Base-by-base conservation (phyloP, 2,113 vertebrate species). In the Actinemys pallida region DNA sequence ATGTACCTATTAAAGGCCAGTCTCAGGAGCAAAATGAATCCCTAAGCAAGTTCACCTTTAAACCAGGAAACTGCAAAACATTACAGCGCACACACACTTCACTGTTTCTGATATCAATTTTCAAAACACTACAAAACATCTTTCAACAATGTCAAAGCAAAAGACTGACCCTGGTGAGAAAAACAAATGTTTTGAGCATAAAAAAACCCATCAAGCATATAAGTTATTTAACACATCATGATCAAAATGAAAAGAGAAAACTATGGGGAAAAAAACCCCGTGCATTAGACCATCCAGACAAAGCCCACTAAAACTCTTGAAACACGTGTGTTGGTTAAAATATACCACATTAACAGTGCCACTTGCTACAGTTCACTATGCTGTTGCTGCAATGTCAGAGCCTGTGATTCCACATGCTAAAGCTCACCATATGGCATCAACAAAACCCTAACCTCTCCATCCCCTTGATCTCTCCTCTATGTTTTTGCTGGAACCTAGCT, bases 291-390 rank as follows among this genome's bases (percentile, higher is more conserved):
- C 14, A 25, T 42, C 5, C 56, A 39, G 22, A 47, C 12, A 19
- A 52, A 11, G 27, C 19, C n/a, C 62, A 65, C 35, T 54, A 62
- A 81, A 8, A 25, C 25, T 86, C 47, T 24, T 35, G 29, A 52
- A 5, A 6, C 2, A 39, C 0, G 0, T 6, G 2, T 29, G 29
- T 24, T 54, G 29, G 35, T 31, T 59, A 54, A 85, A 13, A 65
- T 0, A 47, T 11, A n/a, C 45, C 9, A 5, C 4, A 49, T 2
- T 3, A 78, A 50, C 29, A 17, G 0, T 20, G 57, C 31, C 92
- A 92, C 56, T 49, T 50, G 45, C 20, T 42, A 90, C 54, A 62
- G 53, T 39, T 53, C 7, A 80, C 14, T 82, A 91, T 5, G 87
- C 47, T 14, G 9, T 24, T 53, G 72, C n/a, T 50, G 62, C 42